Evolutionary conservation across 53 echinoderm and acorn worm species (phyloP).

Genomic region (Pentamera pediparva): DNA sequence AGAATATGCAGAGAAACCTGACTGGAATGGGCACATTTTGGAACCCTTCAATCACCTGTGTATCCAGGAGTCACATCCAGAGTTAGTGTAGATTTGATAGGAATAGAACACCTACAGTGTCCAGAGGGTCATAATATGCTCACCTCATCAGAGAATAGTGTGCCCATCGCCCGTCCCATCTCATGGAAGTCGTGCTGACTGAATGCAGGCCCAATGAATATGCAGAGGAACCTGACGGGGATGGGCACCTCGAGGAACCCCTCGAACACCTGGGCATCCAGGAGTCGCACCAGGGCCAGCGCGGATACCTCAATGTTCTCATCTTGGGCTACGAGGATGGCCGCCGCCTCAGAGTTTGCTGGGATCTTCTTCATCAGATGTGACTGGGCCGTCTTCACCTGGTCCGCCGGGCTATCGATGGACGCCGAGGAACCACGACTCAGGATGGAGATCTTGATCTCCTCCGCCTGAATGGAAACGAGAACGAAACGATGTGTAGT

Average conservation of each 20-base stretch:
- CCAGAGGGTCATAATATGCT: constrained; percentile 1
- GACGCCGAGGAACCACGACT: constrained; percentile 24
- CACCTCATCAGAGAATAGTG: constrained; percentile 91
- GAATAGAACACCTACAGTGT: not conserved
- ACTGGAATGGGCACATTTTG: constrained; percentile 73
- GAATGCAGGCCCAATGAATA: constrained; percentile 68
- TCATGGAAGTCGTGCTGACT: constrained; percentile 74
- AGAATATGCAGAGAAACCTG: constrained; percentile 75
- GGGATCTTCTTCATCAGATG: constrained; percentile 91
- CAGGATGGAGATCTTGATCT: constrained; percentile 4
- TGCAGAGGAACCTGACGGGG: constrained; percentile 78
- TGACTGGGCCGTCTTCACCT: constrained; percentile 18
- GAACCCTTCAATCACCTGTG: constrained; percentile 55
- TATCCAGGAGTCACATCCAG: constrained; percentile 57
- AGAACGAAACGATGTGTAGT: too few species aligned
- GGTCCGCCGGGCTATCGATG: constrained; percentile 1
- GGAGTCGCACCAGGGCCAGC: constrained; percentile 61
- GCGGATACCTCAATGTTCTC: constrained; percentile 63
- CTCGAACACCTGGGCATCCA: constrained; percentile 59
- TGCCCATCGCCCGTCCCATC: constrained; percentile 79
- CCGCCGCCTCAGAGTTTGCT: constrained; percentile 67
- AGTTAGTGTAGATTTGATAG: constrained; percentile 27
- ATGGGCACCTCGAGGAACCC: constrained; percentile 88
- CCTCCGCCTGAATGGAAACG: constrained; percentile 22
- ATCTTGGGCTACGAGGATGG: constrained; percentile 80